These are phyloP conservation scores for Synanthedon tipuliformis DNA, from an alignment of 2,888 invertebrate species.

Conservation along the genomic window DNA sequence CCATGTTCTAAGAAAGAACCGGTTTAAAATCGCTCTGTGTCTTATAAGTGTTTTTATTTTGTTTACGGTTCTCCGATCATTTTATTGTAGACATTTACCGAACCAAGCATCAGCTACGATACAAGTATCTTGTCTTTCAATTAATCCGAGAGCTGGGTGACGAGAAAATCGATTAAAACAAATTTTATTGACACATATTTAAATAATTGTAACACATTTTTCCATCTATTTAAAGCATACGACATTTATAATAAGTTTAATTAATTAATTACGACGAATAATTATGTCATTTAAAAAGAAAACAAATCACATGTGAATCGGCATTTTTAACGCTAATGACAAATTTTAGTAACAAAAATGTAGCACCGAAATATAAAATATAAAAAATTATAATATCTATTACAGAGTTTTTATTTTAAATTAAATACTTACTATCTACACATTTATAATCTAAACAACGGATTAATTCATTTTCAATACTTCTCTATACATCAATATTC, in stretches of 20 bases:
- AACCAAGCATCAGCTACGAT: constrained; percentile 16
- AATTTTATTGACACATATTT: neutral
- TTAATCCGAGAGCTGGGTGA: constrained; percentile 24
- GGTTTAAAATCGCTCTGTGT: constrained; percentile 17
- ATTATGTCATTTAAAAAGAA: neutral
- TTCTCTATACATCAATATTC: too few relatives aligned
- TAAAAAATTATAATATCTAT: too few relatives aligned
- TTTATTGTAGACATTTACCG: constrained; percentile 36
- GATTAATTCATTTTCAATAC: too few relatives aligned
- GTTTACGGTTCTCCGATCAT: constrained; percentile 53
- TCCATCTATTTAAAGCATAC: neutral
- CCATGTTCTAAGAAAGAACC: constrained; percentile 17
- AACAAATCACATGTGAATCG: too few relatives aligned
- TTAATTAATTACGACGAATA: neutral
- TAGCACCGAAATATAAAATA: too few relatives aligned
- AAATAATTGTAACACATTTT: neutral
- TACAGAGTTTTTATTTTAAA: too few relatives aligned
- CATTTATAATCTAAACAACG: too few relatives aligned
- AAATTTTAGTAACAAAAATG: too few relatives aligned
- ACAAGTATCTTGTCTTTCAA: constrained; percentile 43
- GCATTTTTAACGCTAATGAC: too few relatives aligned
- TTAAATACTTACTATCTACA: too few relatives aligned
- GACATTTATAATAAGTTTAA: neutral
- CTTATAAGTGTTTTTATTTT: constrained; percentile 50
- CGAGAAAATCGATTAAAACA: neutral